These are phyloP conservation scores for Pachliopta kotzebuea DNA, from an alignment of 2,888 invertebrate species.

Conservation along the genomic window DNA sequence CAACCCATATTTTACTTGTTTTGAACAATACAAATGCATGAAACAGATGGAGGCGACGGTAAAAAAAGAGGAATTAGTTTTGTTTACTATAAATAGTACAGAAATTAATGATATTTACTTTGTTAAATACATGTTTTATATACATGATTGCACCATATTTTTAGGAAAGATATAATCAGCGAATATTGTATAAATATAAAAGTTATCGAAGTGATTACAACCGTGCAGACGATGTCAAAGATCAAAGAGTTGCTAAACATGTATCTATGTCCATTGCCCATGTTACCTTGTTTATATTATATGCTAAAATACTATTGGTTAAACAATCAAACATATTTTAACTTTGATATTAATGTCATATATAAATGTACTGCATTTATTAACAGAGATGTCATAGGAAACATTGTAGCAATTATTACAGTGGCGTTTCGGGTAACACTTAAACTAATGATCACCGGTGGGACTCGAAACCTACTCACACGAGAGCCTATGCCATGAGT, in stretches of 20 bases:
- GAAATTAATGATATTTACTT: background rate
- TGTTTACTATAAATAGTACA: background rate
- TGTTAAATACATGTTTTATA: background rate
- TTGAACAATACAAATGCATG: background rate
- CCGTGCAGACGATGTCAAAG: background rate
- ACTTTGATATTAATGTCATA: background rate
- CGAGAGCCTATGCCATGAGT: too few species aligned
- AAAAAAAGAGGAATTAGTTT: background rate
- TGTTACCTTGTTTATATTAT: background rate
- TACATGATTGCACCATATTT: background rate
- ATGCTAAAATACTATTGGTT: conserved; percentile 2
- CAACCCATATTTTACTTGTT: background rate
- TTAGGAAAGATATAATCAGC: background rate
- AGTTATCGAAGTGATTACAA: background rate
- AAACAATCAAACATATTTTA: background rate
- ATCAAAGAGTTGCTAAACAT: conserved; percentile 12
- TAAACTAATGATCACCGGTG: background rate
- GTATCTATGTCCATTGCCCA: background rate
- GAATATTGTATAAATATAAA: background rate
- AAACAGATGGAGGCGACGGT: background rate
- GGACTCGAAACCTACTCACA: too few species aligned
- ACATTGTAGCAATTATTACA: too few species aligned
- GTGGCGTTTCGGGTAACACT: background rate
- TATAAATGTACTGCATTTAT: background rate
- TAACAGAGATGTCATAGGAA: background rate